Evolutionary conservation across 1,140 invertebrate species (phyloP).

Genomic region (Manduca sexta): DNA sequence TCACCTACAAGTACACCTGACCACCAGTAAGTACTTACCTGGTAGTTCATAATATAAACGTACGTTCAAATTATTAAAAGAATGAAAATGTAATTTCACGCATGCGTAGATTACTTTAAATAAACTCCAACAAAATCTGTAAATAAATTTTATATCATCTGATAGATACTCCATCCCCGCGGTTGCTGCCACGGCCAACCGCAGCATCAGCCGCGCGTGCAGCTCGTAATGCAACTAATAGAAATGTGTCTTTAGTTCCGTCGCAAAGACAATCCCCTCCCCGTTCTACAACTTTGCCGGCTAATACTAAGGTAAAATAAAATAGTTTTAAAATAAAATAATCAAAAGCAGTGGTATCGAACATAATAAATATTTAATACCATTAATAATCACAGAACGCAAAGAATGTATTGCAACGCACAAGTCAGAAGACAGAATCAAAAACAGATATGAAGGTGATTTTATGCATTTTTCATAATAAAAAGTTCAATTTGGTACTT

Average conservation of each 20-base stretch:
- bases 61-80: too few species aligned
- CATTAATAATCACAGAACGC: neutral
- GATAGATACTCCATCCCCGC: conserved; percentile 24
- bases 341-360: neutral
- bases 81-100: too few species aligned
- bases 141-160: neutral
- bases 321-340: too few species aligned
- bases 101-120: too few species aligned
- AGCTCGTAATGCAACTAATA: conserved; percentile 47
- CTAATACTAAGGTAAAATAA: conserved; percentile 30
- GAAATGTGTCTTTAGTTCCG: conserved; percentile 23
- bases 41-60: too few species aligned
- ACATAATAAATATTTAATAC: neutral
- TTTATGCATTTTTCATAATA: neutral
- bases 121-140: too few species aligned
- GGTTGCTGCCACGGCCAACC: conserved; percentile 41
- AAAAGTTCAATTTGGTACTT: neutral
- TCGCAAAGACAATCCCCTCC: conserved; percentile 31
- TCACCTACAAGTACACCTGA: too few species aligned
- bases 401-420: conserved; percentile 14
- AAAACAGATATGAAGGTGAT: conserved; percentile 38
- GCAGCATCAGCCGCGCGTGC: conserved; percentile 55
- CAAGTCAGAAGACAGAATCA: conserved; percentile 25
- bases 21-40: too few species aligned
- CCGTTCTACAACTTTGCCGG: conserved; percentile 22